Evolutionary conservation across 1,140 invertebrate genomes (phyloP).

Genomic region (Sycophila sp.): DNA sequence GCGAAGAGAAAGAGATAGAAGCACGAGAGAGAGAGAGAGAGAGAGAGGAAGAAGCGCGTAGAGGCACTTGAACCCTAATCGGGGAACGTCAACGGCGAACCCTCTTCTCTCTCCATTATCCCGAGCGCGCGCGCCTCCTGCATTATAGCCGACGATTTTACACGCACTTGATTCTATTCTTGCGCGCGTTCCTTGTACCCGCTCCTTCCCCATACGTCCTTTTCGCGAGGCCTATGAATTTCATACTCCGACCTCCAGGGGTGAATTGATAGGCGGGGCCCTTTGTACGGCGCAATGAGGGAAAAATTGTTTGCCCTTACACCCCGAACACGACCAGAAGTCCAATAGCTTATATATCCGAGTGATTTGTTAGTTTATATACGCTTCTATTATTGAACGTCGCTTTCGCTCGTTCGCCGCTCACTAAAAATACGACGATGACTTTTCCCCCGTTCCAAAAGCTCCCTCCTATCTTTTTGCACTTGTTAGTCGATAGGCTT

Average conservation of each 20-base stretch:
- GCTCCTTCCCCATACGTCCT: background rate
- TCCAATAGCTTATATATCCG: no score
- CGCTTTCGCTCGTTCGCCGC: no score
- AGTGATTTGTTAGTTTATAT: no score
- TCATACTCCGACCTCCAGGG: background rate
- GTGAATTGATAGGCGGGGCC: slow-evolving; percentile 4
- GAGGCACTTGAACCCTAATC: slow-evolving; percentile 63
- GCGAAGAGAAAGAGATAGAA: no score
- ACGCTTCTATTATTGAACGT: no score
- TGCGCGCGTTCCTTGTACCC: slow-evolving; percentile 41
- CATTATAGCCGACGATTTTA: slow-evolving; percentile 61
- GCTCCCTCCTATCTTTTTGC: no score
- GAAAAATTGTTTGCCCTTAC: background rate
- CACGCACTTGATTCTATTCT: slow-evolving; percentile 68
- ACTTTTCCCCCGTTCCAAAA: no score
- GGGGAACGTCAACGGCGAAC: slow-evolving; percentile 32
- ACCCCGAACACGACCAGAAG: no score
- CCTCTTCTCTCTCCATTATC: slow-evolving; percentile 26
- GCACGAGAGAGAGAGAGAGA: slow-evolving; percentile 37
- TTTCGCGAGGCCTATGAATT: slow-evolving; percentile 20
- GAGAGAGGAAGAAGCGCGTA: background rate
- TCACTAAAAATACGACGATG: no score
- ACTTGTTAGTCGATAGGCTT: no score
- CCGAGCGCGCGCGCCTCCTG: background rate
- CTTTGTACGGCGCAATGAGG: background rate